phyloP scores from a whole-genome alignment of 2,888 invertebrate species.

The Dyspetes luteomarginatus region DNA sequence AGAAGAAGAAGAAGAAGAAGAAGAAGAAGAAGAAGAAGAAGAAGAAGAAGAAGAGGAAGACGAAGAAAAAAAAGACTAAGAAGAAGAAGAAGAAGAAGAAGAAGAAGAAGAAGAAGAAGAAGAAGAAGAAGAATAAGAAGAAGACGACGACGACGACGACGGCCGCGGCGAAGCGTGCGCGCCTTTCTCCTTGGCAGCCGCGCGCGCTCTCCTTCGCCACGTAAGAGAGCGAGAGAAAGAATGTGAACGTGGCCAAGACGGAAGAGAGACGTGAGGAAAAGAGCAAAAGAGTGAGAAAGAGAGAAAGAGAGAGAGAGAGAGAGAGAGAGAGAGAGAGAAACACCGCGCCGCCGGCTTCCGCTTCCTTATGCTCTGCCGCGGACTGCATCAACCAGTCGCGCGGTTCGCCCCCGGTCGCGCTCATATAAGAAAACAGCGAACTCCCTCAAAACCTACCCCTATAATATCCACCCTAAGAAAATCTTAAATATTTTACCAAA shows the following conservation, averaged over 20 bases:
- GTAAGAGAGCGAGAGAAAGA: slow-evolving; percentile 53
- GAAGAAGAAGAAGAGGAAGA: slow-evolving; percentile 60
- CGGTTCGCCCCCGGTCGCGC: slow-evolving; percentile 82
- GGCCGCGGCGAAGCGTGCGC: slow-evolving; percentile 82
- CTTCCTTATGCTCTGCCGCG: slow-evolving; percentile 83
- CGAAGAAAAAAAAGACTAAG: slow-evolving; percentile 43
- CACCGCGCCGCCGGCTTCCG: slow-evolving; percentile 82
- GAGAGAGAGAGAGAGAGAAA: slow-evolving; percentile 71
- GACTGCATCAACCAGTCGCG: slow-evolving; percentile 83
- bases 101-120: slow-evolving; percentile 70
- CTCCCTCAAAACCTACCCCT: no score
- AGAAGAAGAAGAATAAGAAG: slow-evolving; percentile 72
- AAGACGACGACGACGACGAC: slow-evolving; percentile 76
- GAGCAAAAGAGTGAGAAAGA: slow-evolving; percentile 55
- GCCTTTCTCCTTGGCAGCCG: slow-evolving; percentile 80
- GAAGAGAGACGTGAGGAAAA: slow-evolving; percentile 68
- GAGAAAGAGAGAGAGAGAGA: slow-evolving; percentile 51
- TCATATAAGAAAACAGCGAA: slow-evolving; percentile 78
- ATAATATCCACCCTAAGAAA: no score
- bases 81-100: slow-evolving; percentile 73
- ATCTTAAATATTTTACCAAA: no score
- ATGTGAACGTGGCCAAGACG: slow-evolving; percentile 63
- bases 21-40: slow-evolving; percentile 75
- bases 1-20: slow-evolving; percentile 13
- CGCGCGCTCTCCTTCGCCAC: slow-evolving; percentile 43